Evolutionary conservation across 1,140 invertebrate genomes (phyloP), one percentile per base, ranked within the genome.

Genomic region (Odontomachus brunneus): DNA sequence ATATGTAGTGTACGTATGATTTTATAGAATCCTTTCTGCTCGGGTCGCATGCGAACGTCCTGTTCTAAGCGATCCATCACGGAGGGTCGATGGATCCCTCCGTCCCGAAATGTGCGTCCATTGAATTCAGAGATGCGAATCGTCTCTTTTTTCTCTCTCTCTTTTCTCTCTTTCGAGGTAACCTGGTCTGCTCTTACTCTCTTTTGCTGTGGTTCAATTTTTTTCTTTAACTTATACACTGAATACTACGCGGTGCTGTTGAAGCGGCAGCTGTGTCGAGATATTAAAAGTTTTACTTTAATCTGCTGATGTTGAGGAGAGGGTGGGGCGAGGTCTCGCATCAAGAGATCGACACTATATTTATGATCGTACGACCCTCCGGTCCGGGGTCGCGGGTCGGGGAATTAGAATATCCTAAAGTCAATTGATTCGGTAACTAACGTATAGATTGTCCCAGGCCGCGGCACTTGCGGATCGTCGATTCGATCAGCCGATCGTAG

Each of bases 391-490:
- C 17, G 26, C 15, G 66, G 19, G 44, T 74, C 44, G 75, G 83
- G 78, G 76, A 91, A 91, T 89, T 89, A 69, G 65, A 90, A 90
- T 91, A 89, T 89, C 75, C 87, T 91, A 91, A n/a, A 84, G 84
- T 91, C 89, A 88, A 88, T 86, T 89, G 86, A 86, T 88, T 84
- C 71, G 71, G 33, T 90, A 84, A 88, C 84, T 90, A 90, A 85
- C 89, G 81, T 89, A 91, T 78, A 90, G 85, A 85, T 89, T 62
- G 69, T 75, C 66, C 83, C 89, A 87, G 81, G 59, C 67, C 84
- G 83, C 69, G 83, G 51, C n/a, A 53, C 33, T 82, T 74, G 15
- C 12, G 48, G 33, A 76, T 14, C 38, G 38, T 82, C 49, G 22
- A 26, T 67, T 78, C 55, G 44, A 81, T 69, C 12, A 14, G 51